Base-by-base conservation (phyloP, 2,888 invertebrate genomes). In the Dynastes hyllus region DNA sequence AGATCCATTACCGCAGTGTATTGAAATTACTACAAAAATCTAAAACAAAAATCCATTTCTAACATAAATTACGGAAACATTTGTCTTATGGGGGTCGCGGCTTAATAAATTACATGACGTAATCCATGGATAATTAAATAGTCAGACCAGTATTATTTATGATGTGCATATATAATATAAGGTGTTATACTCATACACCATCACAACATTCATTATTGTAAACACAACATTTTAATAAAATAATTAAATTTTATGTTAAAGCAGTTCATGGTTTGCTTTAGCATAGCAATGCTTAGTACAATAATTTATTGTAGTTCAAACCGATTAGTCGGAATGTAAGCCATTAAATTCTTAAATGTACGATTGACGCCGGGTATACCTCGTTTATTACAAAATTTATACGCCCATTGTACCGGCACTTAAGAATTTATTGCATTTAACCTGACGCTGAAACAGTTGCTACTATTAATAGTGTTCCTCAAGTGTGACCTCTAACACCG, bases 171-270 rank as follows among this genome's bases (percentile, higher is more conserved):
- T 22, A 22, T 22, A 22, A 22, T 45, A 8, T 45, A 11, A 11
- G 9, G 45, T 45, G 32, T 5, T 37, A 37, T 45, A 11, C 45
- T 45, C 11, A 11, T 11, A 45, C 11, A 45, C 2, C 2, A 45
- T 8, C 45, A 11, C 8, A 45, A 45, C 9, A 11, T 11, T 45
- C 45, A 45, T 45, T 45, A 8, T 45, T 11, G 1, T 11, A 45
- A 8, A 45, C 9, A 45, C 8, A 11, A 45, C 1, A 45, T 8
- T 45, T 45, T 45, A 45, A 45, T 11, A 45, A 45, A 1, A 78
- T 53, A 78, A 78, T 78, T 71, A 71, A 78, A 78, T 78, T 71
- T 71, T 78, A 71, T 65, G 69, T 65, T 63, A 45, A 78, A 66
- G 55, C 3, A 77, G 11, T 5, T 8, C 45, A 45, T 45, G 5